These are phyloP conservation scores for Semaprochilodus insignis DNA, from an alignment of 2,797 vertebrate genomes.

Conservation along the genomic window DNA sequence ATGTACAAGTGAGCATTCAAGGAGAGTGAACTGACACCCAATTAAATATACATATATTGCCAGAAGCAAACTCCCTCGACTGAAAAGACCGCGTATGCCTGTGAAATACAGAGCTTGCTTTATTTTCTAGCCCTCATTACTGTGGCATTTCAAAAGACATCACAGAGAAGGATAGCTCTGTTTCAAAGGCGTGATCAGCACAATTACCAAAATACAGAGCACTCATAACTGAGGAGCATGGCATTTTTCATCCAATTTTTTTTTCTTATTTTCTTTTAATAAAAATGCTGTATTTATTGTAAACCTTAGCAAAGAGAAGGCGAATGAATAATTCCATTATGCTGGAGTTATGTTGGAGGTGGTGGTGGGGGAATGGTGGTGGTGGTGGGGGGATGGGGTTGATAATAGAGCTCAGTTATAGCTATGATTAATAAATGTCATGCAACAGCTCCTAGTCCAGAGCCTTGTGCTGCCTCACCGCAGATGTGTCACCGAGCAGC, in stretches of 20 bases:
- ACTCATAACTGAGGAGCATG: slow-evolving; percentile 16
- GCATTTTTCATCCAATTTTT: not conserved
- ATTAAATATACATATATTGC: slow-evolving; percentile 68
- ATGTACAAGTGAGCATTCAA: slow-evolving; percentile 36
- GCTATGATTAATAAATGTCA: not conserved
- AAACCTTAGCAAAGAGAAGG: slow-evolving; percentile 9
- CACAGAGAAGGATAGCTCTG: slow-evolving; percentile 62
- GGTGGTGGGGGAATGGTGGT: not conserved
- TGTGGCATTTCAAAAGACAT: slow-evolving; percentile 68
- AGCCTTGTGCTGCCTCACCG: not conserved
- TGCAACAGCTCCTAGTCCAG: not conserved
- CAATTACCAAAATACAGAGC: slow-evolving; percentile 57
- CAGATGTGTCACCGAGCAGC: slow-evolving; percentile 16
- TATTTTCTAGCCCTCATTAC: slow-evolving; percentile 69
- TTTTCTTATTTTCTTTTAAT: not conserved
- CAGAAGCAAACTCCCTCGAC: slow-evolving; percentile 60
- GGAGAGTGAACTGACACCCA: slow-evolving; percentile 62
- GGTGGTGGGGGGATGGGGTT: not conserved
- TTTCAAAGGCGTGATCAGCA: slow-evolving; percentile 71
- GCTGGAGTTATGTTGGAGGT: not conserved
- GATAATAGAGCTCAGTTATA: not conserved
- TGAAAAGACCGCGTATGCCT: slow-evolving; percentile 46
- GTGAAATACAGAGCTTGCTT: slow-evolving; percentile 69
- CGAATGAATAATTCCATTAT: slow-evolving; percentile 30
- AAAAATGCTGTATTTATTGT: slow-evolving; percentile 31